phyloP scores from a whole-genome alignment of 2,113 vertebrate species.

The Limnothrissa miodon region DNA sequence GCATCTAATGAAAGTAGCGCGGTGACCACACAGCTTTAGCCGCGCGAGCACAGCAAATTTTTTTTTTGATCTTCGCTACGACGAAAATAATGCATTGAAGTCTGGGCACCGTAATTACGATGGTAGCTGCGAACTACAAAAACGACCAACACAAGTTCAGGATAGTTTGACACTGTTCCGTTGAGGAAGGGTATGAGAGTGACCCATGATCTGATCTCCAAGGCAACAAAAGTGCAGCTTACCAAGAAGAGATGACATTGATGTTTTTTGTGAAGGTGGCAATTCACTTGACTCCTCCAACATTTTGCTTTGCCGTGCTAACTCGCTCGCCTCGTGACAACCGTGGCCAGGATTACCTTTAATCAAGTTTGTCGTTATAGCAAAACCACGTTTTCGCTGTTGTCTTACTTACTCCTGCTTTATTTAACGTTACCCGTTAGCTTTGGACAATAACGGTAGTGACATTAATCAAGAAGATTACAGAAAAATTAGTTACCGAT shows the following conservation, averaged over 20 bases:
- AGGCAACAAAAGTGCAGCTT: constrained; percentile 38
- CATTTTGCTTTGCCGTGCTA: constrained; percentile 6
- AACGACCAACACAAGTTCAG: too few relatives aligned
- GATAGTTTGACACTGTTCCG: too few relatives aligned
- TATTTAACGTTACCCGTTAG: background rate
- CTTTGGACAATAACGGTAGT: background rate
- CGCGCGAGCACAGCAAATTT: too few relatives aligned
- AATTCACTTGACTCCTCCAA: constrained; percentile 25
- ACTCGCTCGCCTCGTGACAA: background rate
- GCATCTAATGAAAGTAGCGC: too few relatives aligned
- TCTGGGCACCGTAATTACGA: too few relatives aligned
- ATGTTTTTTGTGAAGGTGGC: constrained; percentile 45
- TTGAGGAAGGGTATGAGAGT: background rate
- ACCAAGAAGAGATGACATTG: constrained; percentile 64
- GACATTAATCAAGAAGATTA: background rate
- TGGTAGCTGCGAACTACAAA: too few relatives aligned
- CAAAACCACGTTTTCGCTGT: background rate
- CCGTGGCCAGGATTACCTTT: background rate
- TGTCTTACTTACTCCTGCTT: background rate
- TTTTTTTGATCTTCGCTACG: too few relatives aligned
- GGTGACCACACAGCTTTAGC: too few relatives aligned
- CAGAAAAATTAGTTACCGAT: background rate
- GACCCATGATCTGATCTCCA: background rate
- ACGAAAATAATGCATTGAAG: too few relatives aligned
- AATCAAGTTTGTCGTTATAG: background rate